Conservation (phyloP, 2,113 vertebrate genomes). For the Prionailurus bengalensis region DNA sequence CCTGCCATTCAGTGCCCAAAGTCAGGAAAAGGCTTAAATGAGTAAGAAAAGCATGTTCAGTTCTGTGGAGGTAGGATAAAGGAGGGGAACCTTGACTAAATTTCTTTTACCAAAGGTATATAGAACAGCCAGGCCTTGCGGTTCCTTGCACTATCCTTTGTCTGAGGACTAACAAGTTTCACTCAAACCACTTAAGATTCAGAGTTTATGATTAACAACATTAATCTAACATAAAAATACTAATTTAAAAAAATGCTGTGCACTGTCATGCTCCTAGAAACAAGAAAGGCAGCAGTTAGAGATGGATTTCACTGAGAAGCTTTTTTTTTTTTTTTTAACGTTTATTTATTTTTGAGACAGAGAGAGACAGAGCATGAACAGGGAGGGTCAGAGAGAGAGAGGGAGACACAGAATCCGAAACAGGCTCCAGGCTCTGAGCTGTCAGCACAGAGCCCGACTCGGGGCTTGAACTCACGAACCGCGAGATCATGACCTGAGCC, state of each 20-base stretch:
- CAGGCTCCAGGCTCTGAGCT: no score
- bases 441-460: no score
- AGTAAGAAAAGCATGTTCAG: slow-evolving; percentile 26
- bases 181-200: slow-evolving; percentile 32
- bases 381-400: no score
- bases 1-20: slow-evolving; percentile 18
- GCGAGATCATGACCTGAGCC: no score
- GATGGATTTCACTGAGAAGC: slow-evolving; percentile 26
- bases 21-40: background rate
- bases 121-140: background rate
- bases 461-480: no score
- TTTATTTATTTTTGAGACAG: no score
- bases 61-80: background rate
- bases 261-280: background rate
- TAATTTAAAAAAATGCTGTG: background rate
- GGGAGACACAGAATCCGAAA: no score
- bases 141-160: background rate
- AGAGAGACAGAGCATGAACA: no score
- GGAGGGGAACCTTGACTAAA: background rate
- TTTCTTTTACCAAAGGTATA: slow-evolving; percentile 38
- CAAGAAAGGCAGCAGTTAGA: background rate
- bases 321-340: background rate
- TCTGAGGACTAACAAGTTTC: slow-evolving; percentile 21
- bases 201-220: slow-evolving; percentile 24
- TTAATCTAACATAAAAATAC: slow-evolving; percentile 45